Percentiles rank a stretch among this genome's conserved stretches.
Evolutionary conservation across 2,113 vertebrate genomes (phyloP).

Genomic region (Phalacrocorax carbo): DNA sequence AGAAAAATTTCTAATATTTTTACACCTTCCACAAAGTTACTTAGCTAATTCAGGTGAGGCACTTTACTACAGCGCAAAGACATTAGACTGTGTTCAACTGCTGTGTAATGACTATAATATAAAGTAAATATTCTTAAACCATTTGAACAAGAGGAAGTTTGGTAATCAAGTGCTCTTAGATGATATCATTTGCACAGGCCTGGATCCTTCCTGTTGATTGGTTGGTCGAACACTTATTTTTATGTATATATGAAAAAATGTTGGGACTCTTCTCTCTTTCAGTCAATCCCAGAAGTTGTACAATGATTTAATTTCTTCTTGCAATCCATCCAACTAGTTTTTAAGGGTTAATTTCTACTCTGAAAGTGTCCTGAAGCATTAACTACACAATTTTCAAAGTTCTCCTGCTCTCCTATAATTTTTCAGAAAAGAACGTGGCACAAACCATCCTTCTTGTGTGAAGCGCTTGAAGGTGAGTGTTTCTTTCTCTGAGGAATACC

Average conservation of each 20-base stretch:
- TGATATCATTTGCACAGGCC: background rate
- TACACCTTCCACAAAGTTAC: background rate
- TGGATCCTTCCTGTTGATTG: background rate
- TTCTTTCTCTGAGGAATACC: background rate
- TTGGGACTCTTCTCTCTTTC: background rate
- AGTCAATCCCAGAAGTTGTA: background rate
- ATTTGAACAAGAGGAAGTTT: background rate
- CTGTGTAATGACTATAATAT: background rate
- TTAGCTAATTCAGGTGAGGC: background rate
- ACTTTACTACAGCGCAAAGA: background rate
- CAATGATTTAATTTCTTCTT: background rate
- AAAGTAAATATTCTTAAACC: background rate
- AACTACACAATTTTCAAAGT: background rate
- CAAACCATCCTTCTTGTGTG: background rate
- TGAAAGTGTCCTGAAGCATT: background rate
- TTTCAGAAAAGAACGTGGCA: background rate
- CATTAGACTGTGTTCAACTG: background rate
- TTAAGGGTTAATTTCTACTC: background rate
- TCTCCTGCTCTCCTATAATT: background rate
- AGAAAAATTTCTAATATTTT: background rate
- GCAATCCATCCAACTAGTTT: background rate
- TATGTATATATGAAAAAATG: background rate
- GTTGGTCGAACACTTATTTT: background rate
- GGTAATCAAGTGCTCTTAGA: background rate
- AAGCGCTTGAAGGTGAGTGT: background rate